Percentiles rank a stretch among this genome's conserved stretches.
Evolutionary conservation across 2,113 vertebrate genomes (phyloP).

Genomic region (Tyto alba): DNA sequence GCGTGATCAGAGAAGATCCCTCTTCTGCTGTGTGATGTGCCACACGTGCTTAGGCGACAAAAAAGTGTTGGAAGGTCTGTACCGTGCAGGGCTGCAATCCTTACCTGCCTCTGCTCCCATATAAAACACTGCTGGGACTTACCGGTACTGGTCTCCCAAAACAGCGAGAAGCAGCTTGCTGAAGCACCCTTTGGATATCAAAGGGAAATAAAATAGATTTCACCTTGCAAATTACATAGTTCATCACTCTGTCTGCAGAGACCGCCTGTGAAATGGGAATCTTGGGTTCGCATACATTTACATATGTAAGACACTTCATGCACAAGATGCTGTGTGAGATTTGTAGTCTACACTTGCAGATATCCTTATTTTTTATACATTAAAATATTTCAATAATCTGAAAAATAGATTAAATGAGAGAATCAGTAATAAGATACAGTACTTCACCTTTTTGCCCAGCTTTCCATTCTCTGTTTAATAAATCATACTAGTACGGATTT

Average conservation of each 20-base stretch:
- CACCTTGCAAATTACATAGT: conserved; percentile 15
- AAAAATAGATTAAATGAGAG: conserved; percentile 16
- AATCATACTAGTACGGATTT: neutral
- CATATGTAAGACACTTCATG: neutral
- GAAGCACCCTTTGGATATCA: neutral
- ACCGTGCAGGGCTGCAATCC: neutral
- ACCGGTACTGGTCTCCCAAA: fast-evolving
- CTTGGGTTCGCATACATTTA: conserved; percentile 19
- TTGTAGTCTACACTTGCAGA: neutral
- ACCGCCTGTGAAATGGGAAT: conserved; percentile 13
- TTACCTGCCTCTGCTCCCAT: neutral
- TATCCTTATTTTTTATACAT: neutral
- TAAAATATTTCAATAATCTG: conserved; percentile 5
- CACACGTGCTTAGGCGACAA: fast-evolving
- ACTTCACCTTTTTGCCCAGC: neutral
- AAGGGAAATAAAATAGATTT: neutral
- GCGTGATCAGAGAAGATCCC: neutral
- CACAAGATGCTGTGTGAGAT: neutral
- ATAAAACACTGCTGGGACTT: neutral
- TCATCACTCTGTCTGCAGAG: conserved; percentile 15
- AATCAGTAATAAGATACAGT: neutral
- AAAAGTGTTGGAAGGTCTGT: neutral
- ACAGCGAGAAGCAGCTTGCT: neutral
- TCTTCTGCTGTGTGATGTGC: neutral
- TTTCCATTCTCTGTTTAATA: neutral